Evolutionary conservation across 2,888 invertebrate species (phyloP), one percentile per base, ranked within the genome.

Genomic region (Hydroisotoma schaefferi): DNA sequence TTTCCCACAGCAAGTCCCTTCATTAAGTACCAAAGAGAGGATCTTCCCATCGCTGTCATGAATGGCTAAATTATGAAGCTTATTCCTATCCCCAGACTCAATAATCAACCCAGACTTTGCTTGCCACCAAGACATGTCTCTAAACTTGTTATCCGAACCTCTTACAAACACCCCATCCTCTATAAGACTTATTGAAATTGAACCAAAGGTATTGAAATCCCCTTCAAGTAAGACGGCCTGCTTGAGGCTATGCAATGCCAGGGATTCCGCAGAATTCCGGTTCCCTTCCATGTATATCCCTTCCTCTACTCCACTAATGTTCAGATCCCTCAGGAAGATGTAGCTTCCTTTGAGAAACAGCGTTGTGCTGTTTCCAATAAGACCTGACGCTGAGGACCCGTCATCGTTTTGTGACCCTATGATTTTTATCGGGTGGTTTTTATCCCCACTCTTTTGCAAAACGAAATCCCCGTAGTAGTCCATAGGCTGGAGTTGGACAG

Each of bases 401-500:
- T 64, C 64, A 1, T 64, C 64, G 20, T 49, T 15, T 25, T 57
- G 52, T n/a, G 64, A 43, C 1, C 64, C 64, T 2, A 51, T 40
- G 4, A 64, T n/a, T 3, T 8, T 18, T 1, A 64, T 64, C 37
- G 40, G 38, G 22, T 60, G 57, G 22, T 40, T 20, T 10, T 43
- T n/a, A 2, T 22, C 43, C 0, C 63, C 63, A 40, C 60, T 60
- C 6, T 25, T 57, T 29, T 63, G 60, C 28, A 63, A 60, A 40
- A 59, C 53, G 46, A 63, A 63, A 29, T 63, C 63, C 18, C 63
- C 63, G 25, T 27, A 20, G 40, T 63, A 63, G 43, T 63, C 63
- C 12, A 44, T 49, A 25, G 60, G 33, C 26, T 63, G 29, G 2
- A 63, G 47, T 5, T 57, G 29, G n/a, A 63, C 60, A 4, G 49